Percentiles rank a stretch among this genome's conserved stretches.
These are phyloP conservation scores for Diorhabda elongata DNA, from an alignment of 1,140 invertebrate species.

Conservation along the genomic window DNA sequence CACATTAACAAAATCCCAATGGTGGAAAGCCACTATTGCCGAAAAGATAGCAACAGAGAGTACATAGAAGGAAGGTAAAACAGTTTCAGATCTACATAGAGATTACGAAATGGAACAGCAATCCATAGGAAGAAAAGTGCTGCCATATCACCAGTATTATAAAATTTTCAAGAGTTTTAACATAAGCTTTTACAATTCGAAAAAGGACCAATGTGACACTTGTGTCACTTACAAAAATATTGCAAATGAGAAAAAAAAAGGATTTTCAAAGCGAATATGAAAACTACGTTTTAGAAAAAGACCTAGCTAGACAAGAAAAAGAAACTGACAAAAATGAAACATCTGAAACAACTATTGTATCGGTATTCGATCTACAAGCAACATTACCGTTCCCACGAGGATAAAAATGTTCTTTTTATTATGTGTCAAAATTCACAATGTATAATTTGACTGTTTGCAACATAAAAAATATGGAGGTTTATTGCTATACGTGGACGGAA, in stretches of 20 bases:
- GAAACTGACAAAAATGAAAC: conserved; percentile 26
- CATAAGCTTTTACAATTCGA: conserved; percentile 17
- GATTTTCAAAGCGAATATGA: conserved; percentile 4
- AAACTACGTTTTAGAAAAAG: conserved; percentile 31
- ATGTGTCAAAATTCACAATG: conserved; percentile 37
- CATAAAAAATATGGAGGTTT: conserved; percentile 26
- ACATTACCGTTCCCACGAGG: conserved; percentile 36
- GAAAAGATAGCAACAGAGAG: conserved; percentile 24
- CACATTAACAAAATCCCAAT: conserved; percentile 30
- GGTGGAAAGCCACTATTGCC: conserved; percentile 32
- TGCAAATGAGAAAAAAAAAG: conserved; percentile 29
- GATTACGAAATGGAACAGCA: conserved; percentile 22
- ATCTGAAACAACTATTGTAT: conserved; percentile 29
- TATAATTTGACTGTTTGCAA: conserved; percentile 43
- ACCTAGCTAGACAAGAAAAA: conserved; percentile 26
- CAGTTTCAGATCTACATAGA: conserved; percentile 28
- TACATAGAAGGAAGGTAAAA: conserved; percentile 33
- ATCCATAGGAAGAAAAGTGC: too few relatives aligned
- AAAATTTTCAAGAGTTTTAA: not conserved
- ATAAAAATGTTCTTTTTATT: conserved; percentile 34
- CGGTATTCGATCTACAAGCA: conserved; percentile 34
- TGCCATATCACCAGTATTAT: too few relatives aligned
- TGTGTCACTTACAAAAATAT: conserved; percentile 26
- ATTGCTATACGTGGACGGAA: conserved; percentile 48
- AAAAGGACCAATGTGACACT: conserved; percentile 28